Conservation (phyloP, 2,888 invertebrate species). For the Carabus problematicus region DNA sequence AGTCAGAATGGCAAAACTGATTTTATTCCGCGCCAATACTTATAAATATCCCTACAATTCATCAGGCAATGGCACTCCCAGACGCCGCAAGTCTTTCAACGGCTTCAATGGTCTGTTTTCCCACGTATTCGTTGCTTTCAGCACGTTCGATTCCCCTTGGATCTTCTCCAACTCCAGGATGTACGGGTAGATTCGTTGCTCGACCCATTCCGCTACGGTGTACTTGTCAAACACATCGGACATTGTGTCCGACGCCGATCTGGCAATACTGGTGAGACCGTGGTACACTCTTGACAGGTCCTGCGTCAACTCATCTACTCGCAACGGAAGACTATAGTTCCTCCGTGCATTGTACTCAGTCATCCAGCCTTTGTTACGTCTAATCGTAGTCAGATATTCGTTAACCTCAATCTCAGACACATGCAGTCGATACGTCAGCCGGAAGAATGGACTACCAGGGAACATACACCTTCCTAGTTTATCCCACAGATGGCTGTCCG, state of each 20-base stretch:
- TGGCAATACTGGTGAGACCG: conserved; percentile 63
- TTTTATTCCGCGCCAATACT: neutral
- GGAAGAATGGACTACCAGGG: conserved; percentile 66
- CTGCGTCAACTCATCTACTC: conserved; percentile 68
- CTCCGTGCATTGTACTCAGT: conserved; percentile 73
- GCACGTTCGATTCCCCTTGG: conserved; percentile 61
- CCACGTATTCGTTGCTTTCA: conserved; percentile 66
- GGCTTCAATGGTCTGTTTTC: conserved; percentile 67
- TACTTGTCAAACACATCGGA: conserved; percentile 66
- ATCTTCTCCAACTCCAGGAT: conserved; percentile 63
- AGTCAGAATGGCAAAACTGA: neutral
- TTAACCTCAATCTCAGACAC: conserved; percentile 58
- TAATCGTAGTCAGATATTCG: conserved; percentile 56
- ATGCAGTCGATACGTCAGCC: conserved; percentile 60
- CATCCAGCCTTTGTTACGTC: conserved; percentile 67
- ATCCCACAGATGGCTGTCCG: conserved; percentile 69
- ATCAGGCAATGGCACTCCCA: conserved; percentile 56
- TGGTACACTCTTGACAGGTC: conserved; percentile 67
- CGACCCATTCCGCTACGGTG: conserved; percentile 71
- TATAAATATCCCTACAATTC: conserved; percentile 35
- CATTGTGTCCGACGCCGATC: conserved; percentile 65
- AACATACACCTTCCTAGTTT: conserved; percentile 69
- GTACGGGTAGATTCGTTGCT: conserved; percentile 69
- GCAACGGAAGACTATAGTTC: conserved; percentile 71
- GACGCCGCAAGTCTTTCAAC: conserved; percentile 59